Percentiles rank a stretch among this genome's conserved stretches.
These are phyloP conservation scores for Bovichtus diacanthus DNA, from an alignment of 2,797 vertebrate species.

Conservation along the genomic window DNA sequence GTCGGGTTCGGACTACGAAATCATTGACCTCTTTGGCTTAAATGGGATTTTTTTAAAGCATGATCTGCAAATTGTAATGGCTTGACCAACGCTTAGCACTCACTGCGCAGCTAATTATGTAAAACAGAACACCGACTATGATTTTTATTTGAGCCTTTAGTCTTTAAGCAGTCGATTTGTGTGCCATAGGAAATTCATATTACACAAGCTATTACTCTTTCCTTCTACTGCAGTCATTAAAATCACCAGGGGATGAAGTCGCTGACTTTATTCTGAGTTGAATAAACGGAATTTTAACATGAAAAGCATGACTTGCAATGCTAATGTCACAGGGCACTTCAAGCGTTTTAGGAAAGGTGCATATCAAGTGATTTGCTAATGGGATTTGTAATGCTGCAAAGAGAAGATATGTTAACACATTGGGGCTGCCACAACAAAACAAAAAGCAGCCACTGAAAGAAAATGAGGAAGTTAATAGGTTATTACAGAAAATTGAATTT, in stretches of 20 bases:
- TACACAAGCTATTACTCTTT: constrained; percentile 27
- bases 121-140: constrained; percentile 29
- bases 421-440: constrained; percentile 54
- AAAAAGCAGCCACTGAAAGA: constrained; percentile 52
- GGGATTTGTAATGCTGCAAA: constrained; percentile 93
- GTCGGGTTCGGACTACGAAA: constrained; percentile 30
- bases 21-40: constrained; percentile 36
- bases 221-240: constrained; percentile 38
- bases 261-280: constrained; percentile 78
- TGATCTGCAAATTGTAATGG: constrained; percentile 46
- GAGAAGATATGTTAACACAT: constrained; percentile 83
- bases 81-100: constrained; percentile 53
- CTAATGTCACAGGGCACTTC: constrained; percentile 89
- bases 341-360: constrained; percentile 90
- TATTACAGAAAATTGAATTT: constrained; percentile 77
- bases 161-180: constrained; percentile 16
- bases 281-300: constrained; percentile 88
- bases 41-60: constrained; percentile 52
- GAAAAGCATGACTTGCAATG: constrained; percentile 90
- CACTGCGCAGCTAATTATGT: constrained; percentile 60
- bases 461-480: constrained; percentile 68
- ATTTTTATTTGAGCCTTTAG: constrained; percentile 34
- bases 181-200: constrained; percentile 38
- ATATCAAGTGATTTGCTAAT: constrained; percentile 95
- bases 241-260: constrained; percentile 50